Conservation (phyloP, 2,888 invertebrate species). For the Hyposoter dolosus region DNA sequence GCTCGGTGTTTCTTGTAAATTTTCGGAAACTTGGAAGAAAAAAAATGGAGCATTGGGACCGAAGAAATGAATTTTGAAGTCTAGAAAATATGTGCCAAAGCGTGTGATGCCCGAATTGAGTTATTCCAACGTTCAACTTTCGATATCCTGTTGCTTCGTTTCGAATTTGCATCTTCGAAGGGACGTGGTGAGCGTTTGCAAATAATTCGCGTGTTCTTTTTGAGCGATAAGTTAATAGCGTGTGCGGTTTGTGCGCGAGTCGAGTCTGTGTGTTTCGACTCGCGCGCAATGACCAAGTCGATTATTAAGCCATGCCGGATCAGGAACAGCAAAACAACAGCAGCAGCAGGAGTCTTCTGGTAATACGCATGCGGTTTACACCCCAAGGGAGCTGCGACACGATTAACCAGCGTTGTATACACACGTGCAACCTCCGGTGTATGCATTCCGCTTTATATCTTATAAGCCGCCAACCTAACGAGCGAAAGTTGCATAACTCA, state of each 20-base stretch:
- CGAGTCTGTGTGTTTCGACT: constrained; percentile 23
- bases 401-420: constrained; percentile 50
- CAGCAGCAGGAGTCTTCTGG: constrained; percentile 28
- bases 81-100: background rate
- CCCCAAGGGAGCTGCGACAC: constrained; percentile 57
- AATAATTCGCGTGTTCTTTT: constrained; percentile 28
- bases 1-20: background rate
- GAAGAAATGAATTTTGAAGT: background rate
- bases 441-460: constrained; percentile 29
- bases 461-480: constrained; percentile 51
- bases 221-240: constrained; percentile 32
- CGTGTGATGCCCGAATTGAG: too few relatives aligned
- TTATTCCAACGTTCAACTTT: constrained; percentile 13
- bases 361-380: constrained; percentile 39
- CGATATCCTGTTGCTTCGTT: constrained; percentile 1
- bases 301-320: constrained; percentile 52
- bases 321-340: constrained; percentile 31
- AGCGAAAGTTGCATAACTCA: constrained; percentile 60
- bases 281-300: constrained; percentile 33
- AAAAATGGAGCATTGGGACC: background rate
- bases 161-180: constrained; percentile 31
- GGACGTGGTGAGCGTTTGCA: constrained; percentile 11
- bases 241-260: constrained; percentile 9
- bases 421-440: constrained; percentile 19
- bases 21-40: background rate